Evolutionary conservation across 2,888 invertebrate genomes (phyloP).

Genomic region (Microplitis deprimator): DNA sequence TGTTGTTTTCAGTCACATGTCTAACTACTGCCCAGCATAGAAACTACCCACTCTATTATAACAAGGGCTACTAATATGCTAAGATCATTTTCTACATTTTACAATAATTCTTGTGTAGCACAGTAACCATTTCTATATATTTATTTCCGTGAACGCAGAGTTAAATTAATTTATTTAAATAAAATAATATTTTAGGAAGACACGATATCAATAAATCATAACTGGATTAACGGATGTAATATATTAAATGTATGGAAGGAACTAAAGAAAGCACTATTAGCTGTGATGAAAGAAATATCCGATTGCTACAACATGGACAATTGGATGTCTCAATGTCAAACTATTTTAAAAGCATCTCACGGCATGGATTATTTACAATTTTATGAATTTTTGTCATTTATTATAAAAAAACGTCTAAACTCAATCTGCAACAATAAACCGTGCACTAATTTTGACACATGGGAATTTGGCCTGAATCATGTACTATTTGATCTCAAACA

Average conservation of each 20-base stretch:
- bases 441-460: slow-evolving; percentile 67
- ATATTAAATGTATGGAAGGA: slow-evolving; percentile 81
- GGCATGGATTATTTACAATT: slow-evolving; percentile 85
- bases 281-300: slow-evolving; percentile 84
- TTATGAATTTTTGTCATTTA: slow-evolving; percentile 78
- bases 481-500: slow-evolving; percentile 72
- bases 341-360: slow-evolving; percentile 82
- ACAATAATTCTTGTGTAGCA: too few species aligned
- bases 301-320: slow-evolving; percentile 84
- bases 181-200: slow-evolving; percentile 75
- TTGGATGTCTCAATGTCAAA: slow-evolving; percentile 86
- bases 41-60: too few species aligned
- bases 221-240: slow-evolving; percentile 96
- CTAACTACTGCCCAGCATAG: too few species aligned
- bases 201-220: slow-evolving; percentile 97
- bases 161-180: background rate
- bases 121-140: too few species aligned
- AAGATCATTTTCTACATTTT: too few species aligned
- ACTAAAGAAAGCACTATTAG: slow-evolving; percentile 76
- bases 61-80: too few species aligned
- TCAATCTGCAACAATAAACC: slow-evolving; percentile 67
- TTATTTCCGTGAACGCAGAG: too few species aligned
- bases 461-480: slow-evolving; percentile 72
- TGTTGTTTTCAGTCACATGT: too few species aligned
- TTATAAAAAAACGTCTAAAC: slow-evolving; percentile 76